phyloP scores from a whole-genome alignment of 2,113 vertebrate genomes.

The Shinisaurus crocodilurus region DNA sequence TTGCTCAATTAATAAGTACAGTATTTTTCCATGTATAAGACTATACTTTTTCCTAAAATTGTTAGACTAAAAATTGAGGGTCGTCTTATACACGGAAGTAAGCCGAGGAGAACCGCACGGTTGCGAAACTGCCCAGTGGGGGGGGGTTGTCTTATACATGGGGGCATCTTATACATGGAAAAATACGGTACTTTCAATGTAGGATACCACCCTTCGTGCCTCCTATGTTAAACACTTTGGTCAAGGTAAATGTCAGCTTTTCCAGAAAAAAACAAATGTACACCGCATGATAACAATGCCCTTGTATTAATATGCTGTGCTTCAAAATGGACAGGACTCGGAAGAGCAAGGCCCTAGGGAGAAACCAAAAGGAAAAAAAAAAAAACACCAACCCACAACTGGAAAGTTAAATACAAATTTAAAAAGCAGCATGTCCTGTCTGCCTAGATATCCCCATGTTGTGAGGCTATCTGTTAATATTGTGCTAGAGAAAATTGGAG shows the following conservation, averaged over 20 bases:
- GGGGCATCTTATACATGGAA: too few species aligned
- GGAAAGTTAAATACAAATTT: constrained; percentile 6
- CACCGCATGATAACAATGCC: constrained; percentile 17
- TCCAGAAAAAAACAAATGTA: constrained; percentile 16
- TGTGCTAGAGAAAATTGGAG: neutral
- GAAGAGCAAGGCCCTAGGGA: constrained; percentile 29
- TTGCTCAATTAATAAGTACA: constrained; percentile 22
- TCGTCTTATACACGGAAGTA: too few species aligned
- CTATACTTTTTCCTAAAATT: too few species aligned
- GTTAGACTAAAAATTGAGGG: too few species aligned
- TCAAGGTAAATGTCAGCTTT: constrained; percentile 23
- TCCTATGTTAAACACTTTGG: constrained; percentile 44
- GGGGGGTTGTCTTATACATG: too few species aligned
- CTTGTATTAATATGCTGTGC: constrained; percentile 15
- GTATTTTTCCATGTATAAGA: too few species aligned
- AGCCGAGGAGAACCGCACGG: too few species aligned
- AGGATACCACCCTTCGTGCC: constrained; percentile 9
- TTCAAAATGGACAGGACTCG: constrained; percentile 30
- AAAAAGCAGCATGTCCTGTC: neutral
- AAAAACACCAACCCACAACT: neutral
- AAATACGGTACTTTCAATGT: constrained; percentile 25
- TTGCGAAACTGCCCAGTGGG: too few species aligned
- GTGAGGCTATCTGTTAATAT: neutral
- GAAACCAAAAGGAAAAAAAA: constrained; percentile 4
- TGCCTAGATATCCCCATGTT: neutral